Evolutionary conservation across 2,888 invertebrate genomes (phyloP), one percentile per base, ranked within the genome.

Genomic region (Trissonchulus latispiculum): DNA sequence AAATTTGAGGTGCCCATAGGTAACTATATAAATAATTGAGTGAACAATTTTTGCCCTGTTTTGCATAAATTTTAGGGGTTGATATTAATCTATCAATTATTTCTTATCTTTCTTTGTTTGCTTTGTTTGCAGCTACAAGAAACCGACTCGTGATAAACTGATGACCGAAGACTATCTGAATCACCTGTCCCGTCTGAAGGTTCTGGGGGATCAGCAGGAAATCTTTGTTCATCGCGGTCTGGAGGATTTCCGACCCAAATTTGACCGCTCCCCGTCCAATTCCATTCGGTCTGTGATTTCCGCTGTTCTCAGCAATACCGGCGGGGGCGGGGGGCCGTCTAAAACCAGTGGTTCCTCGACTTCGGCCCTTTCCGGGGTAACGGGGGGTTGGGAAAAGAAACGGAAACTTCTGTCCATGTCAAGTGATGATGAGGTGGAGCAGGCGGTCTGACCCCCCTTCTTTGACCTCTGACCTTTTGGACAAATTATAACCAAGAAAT

Each of bases 181-280:
- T 2, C 84, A 87, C 1, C 84, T 87, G 59, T 85, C 88, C 35
- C 86, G 87, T 33, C 68, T 77, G 33, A 59, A 72, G 28, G 28
- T 18, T 2, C 32, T 31, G 3, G 35, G 36, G 8, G 69, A 33
- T 3, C 32, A 83, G 61, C 87, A 88, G 37, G 85, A 88, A 0
- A 88, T 93, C 59, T 90, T 90, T 0, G 88, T 93, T 23, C 92
- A 92, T 81, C 86, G 91, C 15, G 93, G 92, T 0, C 84, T 92
- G 29, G 92, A 92, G 79, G 90, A 90, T 28, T 70, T 70, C 61
- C 3, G 23, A 3, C 66, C 62, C 71, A 61, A 32, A 32, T 31
- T 61, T 15, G 31, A 18, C 28, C 61, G 62, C 15, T 70, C 71
- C 2, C 59, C 71, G 3, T 31, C 15, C 66, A 8, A 33, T 3